Base-by-base conservation (phyloP, 1,140 invertebrate genomes). In the Atopsyche davidsoni region DNA sequence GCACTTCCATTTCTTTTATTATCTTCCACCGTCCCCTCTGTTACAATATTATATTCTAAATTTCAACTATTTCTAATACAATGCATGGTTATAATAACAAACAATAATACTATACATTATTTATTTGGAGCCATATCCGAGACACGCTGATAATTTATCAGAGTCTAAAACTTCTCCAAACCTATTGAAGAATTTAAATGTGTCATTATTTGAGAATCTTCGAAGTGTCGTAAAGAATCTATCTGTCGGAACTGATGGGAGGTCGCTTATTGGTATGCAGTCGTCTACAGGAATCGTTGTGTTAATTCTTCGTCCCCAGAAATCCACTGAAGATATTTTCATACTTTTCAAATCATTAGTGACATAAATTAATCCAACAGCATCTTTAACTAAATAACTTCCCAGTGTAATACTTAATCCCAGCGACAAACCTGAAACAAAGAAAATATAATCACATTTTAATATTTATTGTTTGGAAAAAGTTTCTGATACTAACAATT, bases 341-440 rank as follows among this genome's bases (percentile, higher is more conserved):
- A 79, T 53, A 19, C 57, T 61, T 36, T 70, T 58, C 11, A 70
- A 62, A 46, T 78, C 68, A 39, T 75, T 58, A 58, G 71, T 75
- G 2, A 75, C 62, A 53, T 79, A 81, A 45, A 82, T 60, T 47
- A 73, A 68, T 24, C 79, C 79, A 55, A 82, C 69, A 3, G 70
- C 56, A 57, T 78, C 75, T 17, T 65, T 66, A 48, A 71, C 69
- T 28, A 74, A 60, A 23, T 61, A 47, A 48, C 68, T 73, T 35
- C 64, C 43, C 35, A 65, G 31, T 38, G 66, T 67, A 25, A 76
- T 55, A 22, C 66, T 55, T 25, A 62, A 43, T 46, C 55, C 61
- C 31, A 66, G 64, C 44, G 69, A 67, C 11, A 75, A 7, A 58
- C 71, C 75, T 76, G 62, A 22, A 72, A 69, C 41, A 32, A 58